Evolutionary conservation across 2,888 invertebrate genomes (phyloP).

Genomic region (Brachypterus glaber): DNA sequence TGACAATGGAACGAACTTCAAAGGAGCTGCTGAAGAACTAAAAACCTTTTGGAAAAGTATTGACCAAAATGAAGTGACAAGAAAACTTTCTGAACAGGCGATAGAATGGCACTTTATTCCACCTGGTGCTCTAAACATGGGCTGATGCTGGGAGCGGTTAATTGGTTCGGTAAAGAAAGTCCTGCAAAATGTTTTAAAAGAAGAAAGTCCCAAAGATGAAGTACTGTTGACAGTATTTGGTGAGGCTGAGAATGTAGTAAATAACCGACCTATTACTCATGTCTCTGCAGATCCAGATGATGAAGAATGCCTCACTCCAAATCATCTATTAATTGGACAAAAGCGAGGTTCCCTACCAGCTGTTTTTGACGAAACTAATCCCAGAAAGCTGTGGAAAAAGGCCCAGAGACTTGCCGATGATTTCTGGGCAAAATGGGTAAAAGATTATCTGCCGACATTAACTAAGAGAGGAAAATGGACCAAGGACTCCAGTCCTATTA

Average conservation of each 20-base stretch:
- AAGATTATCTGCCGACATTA: slow-evolving; percentile 33
- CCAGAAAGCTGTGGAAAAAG: too few species aligned
- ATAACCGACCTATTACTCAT: too few species aligned
- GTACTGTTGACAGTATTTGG: slow-evolving; percentile 5
- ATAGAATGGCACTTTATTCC: slow-evolving; percentile 10
- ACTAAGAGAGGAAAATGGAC: slow-evolving; percentile 38
- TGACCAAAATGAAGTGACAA: background rate
- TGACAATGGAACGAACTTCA: slow-evolving; percentile 11
- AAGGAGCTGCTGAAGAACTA: slow-evolving; percentile 4
- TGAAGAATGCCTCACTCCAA: too few species aligned
- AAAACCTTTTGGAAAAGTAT: background rate
- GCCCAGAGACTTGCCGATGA: too few species aligned
- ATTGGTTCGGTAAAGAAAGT: slow-evolving; percentile 9
- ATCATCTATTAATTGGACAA: too few species aligned
- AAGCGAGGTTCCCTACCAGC: too few species aligned
- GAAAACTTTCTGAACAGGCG: background rate
- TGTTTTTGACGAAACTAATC: too few species aligned
- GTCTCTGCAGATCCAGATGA: too few species aligned
- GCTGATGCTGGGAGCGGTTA: slow-evolving; percentile 7
- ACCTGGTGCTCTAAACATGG: slow-evolving; percentile 9
- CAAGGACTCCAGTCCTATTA: background rate
- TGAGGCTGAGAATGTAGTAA: slow-evolving; percentile 5
- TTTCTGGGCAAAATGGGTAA: too few species aligned
- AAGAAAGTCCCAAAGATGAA: slow-evolving; percentile 1
- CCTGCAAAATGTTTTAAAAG: slow-evolving; percentile 1